These are phyloP conservation scores for Conus ventricosus DNA, from an alignment of 1,140 invertebrate species.

Conservation along the genomic window DNA sequence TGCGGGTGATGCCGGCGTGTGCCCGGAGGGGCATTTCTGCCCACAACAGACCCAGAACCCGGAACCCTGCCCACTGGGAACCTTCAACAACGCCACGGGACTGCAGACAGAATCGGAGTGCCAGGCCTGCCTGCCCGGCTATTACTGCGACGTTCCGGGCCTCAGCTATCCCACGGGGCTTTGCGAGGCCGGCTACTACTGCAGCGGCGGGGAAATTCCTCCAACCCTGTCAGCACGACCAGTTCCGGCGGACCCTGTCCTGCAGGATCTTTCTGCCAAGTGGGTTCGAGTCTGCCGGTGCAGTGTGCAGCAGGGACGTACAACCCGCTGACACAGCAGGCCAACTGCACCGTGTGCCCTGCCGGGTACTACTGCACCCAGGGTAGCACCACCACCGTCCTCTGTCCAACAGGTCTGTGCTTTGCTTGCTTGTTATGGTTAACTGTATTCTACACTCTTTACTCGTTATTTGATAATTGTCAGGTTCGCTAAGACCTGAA, in stretches of 20 bases:
- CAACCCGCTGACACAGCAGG: slow-evolving; percentile 52
- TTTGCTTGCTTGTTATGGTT: too few species aligned
- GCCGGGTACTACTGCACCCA: slow-evolving; percentile 64
- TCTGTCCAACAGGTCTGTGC: slow-evolving; percentile 60
- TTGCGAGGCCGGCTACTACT: slow-evolving; percentile 68
- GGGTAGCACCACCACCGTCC: slow-evolving; percentile 52
- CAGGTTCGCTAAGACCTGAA: too few species aligned
- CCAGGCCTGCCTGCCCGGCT: slow-evolving; percentile 62
- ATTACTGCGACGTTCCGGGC: slow-evolving; percentile 65
- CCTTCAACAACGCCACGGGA: slow-evolving; percentile 68
- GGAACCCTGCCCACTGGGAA: slow-evolving; percentile 63
- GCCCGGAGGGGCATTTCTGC: slow-evolving; percentile 69
- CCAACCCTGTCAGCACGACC: slow-evolving; percentile 54
- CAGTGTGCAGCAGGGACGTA: slow-evolving; percentile 64
- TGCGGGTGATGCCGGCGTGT: slow-evolving; percentile 64
- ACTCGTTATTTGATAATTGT: too few species aligned
- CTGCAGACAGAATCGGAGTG: slow-evolving; percentile 55
- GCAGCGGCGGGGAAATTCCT: slow-evolving; percentile 64
- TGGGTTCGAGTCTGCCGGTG: slow-evolving; percentile 58
- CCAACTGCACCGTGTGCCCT: slow-evolving; percentile 66
- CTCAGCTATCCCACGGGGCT: slow-evolving; percentile 57
- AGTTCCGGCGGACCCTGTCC: slow-evolving; percentile 68
- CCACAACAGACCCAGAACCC: slow-evolving; percentile 63
- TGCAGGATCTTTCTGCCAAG: slow-evolving; percentile 62
- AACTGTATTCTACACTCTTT: too few species aligned